phyloP scores from a whole-genome alignment of 2,113 vertebrate genomes.

The Indicator indicator region DNA sequence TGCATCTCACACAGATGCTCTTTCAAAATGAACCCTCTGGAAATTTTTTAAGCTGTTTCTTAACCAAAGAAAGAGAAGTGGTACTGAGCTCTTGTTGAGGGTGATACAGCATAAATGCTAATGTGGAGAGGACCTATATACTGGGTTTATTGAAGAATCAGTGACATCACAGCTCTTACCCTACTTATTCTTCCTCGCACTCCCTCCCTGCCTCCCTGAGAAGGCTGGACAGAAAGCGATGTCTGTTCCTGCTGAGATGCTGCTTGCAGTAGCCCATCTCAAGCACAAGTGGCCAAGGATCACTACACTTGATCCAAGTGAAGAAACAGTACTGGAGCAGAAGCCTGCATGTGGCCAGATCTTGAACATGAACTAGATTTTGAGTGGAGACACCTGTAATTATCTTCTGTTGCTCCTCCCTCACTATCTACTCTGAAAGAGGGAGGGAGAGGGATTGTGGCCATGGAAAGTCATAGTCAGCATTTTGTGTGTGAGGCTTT shows the following conservation, averaged over 20 bases:
- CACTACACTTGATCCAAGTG: not conserved
- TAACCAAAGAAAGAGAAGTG: not conserved
- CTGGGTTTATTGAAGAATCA: not conserved
- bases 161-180: not conserved
- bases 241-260: not conserved
- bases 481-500: rapidly evolving
- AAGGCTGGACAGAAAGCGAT: rapidly evolving
- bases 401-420: not conserved
- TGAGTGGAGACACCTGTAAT: too few species aligned
- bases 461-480: not conserved
- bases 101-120: not conserved
- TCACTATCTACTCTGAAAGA: not conserved
- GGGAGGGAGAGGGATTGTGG: not conserved
- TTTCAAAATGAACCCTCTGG: not conserved
- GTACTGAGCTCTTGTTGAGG: not conserved
- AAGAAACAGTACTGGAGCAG: not conserved
- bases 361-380: not conserved
- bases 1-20: not conserved
- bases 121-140: not conserved
- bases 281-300: not conserved
- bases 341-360: not conserved
- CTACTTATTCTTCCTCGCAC: not conserved
- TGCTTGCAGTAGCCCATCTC: not conserved
- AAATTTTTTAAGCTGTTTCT: not conserved
- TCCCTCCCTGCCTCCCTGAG: not conserved